These are phyloP conservation scores for Labia minor DNA, from an alignment of 2,888 invertebrate genomes.

Conservation along the genomic window DNA sequence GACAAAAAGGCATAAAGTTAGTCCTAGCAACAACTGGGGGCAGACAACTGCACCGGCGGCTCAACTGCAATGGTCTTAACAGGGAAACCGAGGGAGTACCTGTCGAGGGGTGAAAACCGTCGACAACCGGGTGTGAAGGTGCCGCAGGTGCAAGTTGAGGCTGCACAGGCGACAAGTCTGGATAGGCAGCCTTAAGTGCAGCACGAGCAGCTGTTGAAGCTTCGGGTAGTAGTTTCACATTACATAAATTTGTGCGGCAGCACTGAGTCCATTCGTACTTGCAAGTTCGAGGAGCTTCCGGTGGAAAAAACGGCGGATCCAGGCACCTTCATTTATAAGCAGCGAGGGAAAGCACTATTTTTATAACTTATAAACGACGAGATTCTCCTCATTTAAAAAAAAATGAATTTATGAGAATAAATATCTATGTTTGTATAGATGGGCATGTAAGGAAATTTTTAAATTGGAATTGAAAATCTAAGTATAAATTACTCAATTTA, in stretches of 20 bases:
- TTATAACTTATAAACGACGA: neutral
- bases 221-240: slow-evolving; percentile 38
- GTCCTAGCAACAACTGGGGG: neutral
- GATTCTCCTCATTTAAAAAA: too few relatives aligned
- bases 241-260: slow-evolving; percentile 48
- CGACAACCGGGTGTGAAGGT: neutral
- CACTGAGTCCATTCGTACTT: slow-evolving; percentile 36
- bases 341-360: neutral
- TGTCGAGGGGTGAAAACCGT: slow-evolving; percentile 2
- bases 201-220: neutral
- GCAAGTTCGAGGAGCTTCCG: slow-evolving; percentile 46
- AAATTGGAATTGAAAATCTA: too few relatives aligned
- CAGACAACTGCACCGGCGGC: neutral
- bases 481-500: too few relatives aligned
- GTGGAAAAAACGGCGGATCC: slow-evolving; percentile 47
- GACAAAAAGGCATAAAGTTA: neutral
- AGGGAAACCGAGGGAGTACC: neutral
- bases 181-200: neutral
- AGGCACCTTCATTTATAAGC: slow-evolving; percentile 39
- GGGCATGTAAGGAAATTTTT: too few relatives aligned
- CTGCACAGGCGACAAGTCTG: neutral
- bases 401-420: too few relatives aligned
- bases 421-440: too few relatives aligned
- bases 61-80: neutral
- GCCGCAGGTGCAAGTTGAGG: neutral